These are phyloP conservation scores for Emmelina monodactyla DNA, from an alignment of 2,888 invertebrate genomes.

Conservation along the genomic window DNA sequence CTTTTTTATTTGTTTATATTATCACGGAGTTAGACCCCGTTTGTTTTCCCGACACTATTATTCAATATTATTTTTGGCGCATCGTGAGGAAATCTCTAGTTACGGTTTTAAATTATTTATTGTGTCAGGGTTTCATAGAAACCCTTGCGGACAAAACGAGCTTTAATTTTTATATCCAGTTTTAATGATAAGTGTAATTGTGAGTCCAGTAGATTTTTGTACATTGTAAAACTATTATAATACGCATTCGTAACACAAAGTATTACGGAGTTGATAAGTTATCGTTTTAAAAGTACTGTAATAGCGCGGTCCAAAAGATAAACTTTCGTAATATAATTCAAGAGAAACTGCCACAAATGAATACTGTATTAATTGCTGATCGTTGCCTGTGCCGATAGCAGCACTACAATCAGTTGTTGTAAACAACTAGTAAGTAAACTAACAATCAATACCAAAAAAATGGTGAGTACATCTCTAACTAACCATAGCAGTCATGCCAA, in stretches of 20 bases:
- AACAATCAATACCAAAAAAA: too few relatives aligned
- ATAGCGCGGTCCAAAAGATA: constrained; percentile 19
- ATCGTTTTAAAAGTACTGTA: constrained; percentile 11
- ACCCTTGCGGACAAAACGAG: constrained; percentile 25
- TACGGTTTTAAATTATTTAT: constrained; percentile 17
- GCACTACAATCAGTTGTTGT: too few relatives aligned
- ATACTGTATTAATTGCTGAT: constrained; percentile 13
- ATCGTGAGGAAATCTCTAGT: constrained; percentile 24
- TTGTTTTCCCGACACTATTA: constrained; percentile 35
- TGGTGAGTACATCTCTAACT: too few relatives aligned
- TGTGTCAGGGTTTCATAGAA: constrained; percentile 14
- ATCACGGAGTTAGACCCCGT: constrained; percentile 35
- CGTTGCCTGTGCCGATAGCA: background rate
- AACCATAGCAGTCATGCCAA: too few relatives aligned
- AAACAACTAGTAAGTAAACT: too few relatives aligned
- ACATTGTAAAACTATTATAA: constrained; percentile 1
- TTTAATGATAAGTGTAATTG: constrained; percentile 33
- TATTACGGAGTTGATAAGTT: constrained; percentile 33
- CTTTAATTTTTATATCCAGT: constrained; percentile 28
- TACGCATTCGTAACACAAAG: constrained; percentile 24
- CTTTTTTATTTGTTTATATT: constrained; percentile 59
- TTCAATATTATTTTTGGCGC: constrained; percentile 39
- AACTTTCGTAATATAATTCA: constrained; percentile 13
- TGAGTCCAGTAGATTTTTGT: constrained; percentile 26
- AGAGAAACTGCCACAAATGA: constrained; percentile 38